Evolutionary conservation across 2,888 invertebrate species (phyloP).

Genomic region (Clunio marinus): DNA sequence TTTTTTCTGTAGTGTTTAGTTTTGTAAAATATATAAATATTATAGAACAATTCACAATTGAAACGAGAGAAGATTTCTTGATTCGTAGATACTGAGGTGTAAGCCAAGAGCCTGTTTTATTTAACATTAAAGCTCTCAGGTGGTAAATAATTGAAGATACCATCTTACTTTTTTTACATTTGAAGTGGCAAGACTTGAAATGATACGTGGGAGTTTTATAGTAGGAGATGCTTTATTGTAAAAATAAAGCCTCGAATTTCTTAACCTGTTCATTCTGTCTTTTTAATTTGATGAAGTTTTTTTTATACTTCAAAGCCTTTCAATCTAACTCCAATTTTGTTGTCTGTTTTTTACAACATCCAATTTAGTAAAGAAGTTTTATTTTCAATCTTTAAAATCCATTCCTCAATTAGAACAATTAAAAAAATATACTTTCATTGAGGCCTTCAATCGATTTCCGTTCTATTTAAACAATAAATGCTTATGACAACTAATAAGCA

Average conservation of each 20-base stretch:
- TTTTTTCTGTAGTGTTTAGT: neutral
- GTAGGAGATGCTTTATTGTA: neutral
- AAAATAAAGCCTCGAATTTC: neutral
- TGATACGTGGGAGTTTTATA: conserved; percentile 27
- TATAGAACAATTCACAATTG: conserved; percentile 19
- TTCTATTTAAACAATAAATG: conserved; percentile 31
- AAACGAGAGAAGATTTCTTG: neutral
- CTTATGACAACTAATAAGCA: conserved; percentile 31
- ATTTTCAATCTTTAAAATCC: neutral
- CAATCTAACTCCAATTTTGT: no score
- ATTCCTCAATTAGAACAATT: conserved; percentile 2
- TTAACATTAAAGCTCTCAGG: conserved; percentile 15
- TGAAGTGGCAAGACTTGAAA: conserved; percentile 27
- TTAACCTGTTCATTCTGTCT: conserved; percentile 13
- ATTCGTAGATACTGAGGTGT: neutral
- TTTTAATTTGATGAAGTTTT: no score
- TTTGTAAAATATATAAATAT: neutral
- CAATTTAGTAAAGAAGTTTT: neutral
- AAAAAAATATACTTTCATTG: neutral
- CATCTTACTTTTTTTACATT: neutral
- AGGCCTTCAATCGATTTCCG: conserved; percentile 10
- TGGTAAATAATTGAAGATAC: conserved; percentile 37
- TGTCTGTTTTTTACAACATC: no score
- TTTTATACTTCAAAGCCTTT: no score
- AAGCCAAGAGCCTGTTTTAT: neutral